A percentile compares a stretch with the other conserved stretches of the same genome.
Evolutionary conservation across 2,888 invertebrate species (phyloP).

Genomic region (Eristalis pertinax): DNA sequence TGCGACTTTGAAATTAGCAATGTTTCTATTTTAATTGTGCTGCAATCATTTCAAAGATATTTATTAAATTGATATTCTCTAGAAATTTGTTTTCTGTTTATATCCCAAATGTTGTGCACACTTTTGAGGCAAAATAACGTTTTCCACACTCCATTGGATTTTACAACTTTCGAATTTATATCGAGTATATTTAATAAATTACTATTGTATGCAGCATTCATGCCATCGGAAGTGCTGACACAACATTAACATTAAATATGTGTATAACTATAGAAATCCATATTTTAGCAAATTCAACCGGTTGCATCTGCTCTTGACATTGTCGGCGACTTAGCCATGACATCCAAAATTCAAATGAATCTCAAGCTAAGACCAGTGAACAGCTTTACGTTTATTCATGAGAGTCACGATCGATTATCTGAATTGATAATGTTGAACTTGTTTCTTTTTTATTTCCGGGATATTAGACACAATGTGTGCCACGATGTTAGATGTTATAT

Average conservation of each 20-base stretch:
- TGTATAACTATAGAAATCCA: background rate
- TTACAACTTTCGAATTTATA: no score
- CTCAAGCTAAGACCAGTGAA: background rate
- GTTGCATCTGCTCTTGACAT: conserved; percentile 19
- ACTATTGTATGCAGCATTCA: no score
- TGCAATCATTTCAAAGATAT: no score
- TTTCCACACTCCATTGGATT: no score
- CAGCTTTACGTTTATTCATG: background rate
- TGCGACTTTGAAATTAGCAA: no score
- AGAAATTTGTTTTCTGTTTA: no score
- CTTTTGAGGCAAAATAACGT: no score
- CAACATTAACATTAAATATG: background rate
- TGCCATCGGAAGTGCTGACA: no score
- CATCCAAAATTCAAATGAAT: conserved; percentile 17
- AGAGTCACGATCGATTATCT: background rate
- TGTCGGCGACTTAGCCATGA: conserved; percentile 24
- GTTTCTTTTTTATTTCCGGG: conserved; percentile 34
- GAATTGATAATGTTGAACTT: conserved; percentile 7
- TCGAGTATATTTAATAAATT: no score
- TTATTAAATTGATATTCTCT: no score
- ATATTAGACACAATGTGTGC: background rate
- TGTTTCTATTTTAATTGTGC: no score
- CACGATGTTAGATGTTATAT: background rate
- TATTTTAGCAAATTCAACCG: background rate
- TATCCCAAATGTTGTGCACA: no score